These are phyloP conservation scores for Corvus moneduloides DNA, from an alignment of 2,113 vertebrate species.

Conservation along the genomic window DNA sequence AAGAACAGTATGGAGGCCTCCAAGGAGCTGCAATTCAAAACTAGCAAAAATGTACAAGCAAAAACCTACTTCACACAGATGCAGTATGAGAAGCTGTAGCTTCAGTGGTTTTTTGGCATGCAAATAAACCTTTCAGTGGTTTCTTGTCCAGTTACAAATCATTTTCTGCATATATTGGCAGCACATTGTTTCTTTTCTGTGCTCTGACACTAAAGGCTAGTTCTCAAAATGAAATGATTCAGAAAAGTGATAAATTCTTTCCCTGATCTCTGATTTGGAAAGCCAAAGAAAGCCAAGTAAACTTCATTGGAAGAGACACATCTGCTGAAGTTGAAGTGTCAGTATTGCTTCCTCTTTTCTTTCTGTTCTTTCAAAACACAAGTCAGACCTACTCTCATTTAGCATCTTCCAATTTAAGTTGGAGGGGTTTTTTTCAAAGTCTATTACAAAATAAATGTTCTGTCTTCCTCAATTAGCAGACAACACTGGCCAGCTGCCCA, in stretches of 20 bases:
- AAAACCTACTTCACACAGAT: background rate
- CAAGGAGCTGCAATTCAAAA: background rate
- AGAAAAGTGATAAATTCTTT: background rate
- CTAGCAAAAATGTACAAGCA: background rate
- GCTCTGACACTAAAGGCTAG: background rate
- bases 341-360: background rate
- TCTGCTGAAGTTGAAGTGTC: background rate
- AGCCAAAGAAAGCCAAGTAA: background rate
- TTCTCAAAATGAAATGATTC: background rate
- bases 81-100: background rate
- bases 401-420: background rate
- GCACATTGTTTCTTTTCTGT: background rate
- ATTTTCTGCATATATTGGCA: background rate
- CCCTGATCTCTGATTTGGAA: background rate
- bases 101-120: background rate
- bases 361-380: background rate
- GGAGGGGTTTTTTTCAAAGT: background rate
- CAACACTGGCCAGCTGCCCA: background rate
- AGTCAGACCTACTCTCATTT: background rate
- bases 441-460: conserved; percentile 1
- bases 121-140: background rate
- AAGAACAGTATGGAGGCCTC: background rate
- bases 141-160: background rate
- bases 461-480: background rate
- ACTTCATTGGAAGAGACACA: background rate